Evolutionary conservation across 2,113 vertebrate genomes (phyloP).

Genomic region (Nestor notabilis): DNA sequence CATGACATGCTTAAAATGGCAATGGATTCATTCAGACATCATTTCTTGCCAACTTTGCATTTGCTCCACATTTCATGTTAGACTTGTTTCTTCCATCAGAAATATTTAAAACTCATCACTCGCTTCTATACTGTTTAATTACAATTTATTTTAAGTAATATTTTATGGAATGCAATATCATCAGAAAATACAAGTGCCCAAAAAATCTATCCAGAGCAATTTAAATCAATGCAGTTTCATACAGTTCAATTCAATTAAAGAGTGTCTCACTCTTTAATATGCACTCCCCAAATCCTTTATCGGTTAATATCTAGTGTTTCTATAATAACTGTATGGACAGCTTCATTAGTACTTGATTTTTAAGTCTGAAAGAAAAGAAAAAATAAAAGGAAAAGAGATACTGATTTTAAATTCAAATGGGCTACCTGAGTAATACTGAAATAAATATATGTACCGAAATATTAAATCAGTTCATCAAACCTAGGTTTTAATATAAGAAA

Average conservation of each 20-base stretch:
- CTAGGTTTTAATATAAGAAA: background rate
- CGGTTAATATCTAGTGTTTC: background rate
- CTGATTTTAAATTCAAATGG: background rate
- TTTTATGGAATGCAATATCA: background rate
- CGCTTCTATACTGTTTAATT: background rate
- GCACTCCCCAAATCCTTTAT: background rate
- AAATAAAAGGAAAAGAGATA: background rate
- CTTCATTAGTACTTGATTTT: background rate
- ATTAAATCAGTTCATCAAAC: conserved; percentile 3
- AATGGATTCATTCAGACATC: background rate
- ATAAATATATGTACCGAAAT: background rate
- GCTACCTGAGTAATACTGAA: background rate
- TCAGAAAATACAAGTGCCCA: background rate
- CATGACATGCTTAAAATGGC: background rate
- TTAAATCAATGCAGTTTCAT: background rate
- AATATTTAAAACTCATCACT: background rate
- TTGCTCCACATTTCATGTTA: background rate
- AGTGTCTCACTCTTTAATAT: background rate
- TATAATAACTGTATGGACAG: background rate
- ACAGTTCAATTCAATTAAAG: background rate
- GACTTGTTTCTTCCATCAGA: background rate
- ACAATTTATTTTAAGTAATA: background rate
- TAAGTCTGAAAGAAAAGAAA: background rate
- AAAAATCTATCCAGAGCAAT: background rate
- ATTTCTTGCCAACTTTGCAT: background rate